Evolutionary conservation across 1,140 invertebrate genomes (phyloP), one percentile per base, ranked within the genome.

Genomic region (Drosophila littoralis): DNA sequence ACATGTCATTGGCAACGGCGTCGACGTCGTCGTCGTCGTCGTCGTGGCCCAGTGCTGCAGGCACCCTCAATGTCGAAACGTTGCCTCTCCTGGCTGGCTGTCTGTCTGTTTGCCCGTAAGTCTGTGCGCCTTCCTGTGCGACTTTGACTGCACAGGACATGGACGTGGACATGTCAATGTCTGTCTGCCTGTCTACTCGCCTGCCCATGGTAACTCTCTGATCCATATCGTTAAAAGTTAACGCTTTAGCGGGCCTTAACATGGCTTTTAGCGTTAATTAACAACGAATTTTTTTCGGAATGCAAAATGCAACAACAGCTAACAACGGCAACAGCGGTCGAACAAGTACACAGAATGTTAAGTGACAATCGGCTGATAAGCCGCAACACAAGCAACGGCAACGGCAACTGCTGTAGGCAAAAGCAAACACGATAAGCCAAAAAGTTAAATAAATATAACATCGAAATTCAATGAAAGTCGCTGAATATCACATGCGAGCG

Each of bases 181-280:
- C 77, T 74, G 76, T 67, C 67, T 42, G 43, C 13, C 46, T 42
- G 43, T 36, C 68, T 48, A 33, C 36, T 42, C 13, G 35, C 38
- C 46, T 58, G 55, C 65, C 57, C 50, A 43, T 61, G 60, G 50
- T 51, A 63, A 71, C 61, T 71, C 75, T 55, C 79, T 75, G 84
- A 88, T 88, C 80, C 80, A 84, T 88, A 88, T 88, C 84, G 84
- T 77, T 77, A 51, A 86, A 88, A 89, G 84, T 88, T 88, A 88
- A 88, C 84, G 84, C 84, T 88, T 88, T 88, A 84, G 84, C 84
- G 77, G 77, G 84, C 66, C 83, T 84, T 80, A 89, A 89, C 84
- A 90, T 89, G 85, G 85, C 85, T 90, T 89, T 89, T 89, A 89
- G 84, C 84, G 84, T 88, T 88, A 88, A 88, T 88, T 88, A 88